Evolutionary conservation across 2,797 vertebrate species (phyloP).

Genomic region (Anguilla anguilla): DNA sequence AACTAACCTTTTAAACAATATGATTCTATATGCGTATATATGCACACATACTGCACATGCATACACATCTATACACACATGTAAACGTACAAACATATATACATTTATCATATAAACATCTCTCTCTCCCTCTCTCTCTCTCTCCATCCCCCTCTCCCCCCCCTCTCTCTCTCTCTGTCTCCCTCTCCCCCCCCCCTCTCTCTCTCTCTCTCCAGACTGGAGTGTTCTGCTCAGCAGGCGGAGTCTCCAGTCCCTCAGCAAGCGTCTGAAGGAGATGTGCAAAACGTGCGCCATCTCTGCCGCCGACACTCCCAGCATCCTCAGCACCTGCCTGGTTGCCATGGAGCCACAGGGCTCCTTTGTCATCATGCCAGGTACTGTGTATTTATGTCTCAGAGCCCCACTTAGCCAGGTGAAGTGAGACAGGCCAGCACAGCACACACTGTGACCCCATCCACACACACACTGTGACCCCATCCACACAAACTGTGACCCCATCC

Average conservation of each 20-base stretch:
- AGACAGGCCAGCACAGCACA: background rate
- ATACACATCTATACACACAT: too few species aligned
- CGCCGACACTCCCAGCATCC: conserved; percentile 96
- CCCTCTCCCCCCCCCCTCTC: background rate
- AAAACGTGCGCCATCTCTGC: conserved; percentile 98
- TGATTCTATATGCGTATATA: too few species aligned
- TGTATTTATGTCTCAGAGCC: conserved; percentile 3
- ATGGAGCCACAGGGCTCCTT: conserved; percentile 98
- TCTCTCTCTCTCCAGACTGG: conserved; percentile 81
- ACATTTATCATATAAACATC: too few species aligned
- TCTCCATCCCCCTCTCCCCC: background rate
- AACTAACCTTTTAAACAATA: too few species aligned
- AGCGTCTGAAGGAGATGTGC: conserved; percentile 96
- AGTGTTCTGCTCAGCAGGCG: conserved; percentile 94
- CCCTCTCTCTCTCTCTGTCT: background rate
- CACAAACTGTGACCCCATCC: too few species aligned
- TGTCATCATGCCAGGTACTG: conserved; percentile 96
- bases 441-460: too few species aligned
- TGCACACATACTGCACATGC: too few species aligned
- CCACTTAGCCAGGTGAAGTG: background rate
- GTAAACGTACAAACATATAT: too few species aligned
- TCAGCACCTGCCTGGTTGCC: conserved; percentile 95
- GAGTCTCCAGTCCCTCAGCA: conserved; percentile 94
- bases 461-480: too few species aligned
- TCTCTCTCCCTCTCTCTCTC: background rate